A percentile compares a stretch with the other conserved stretches of the same genome.
Conservation (phyloP, 2,113 vertebrate genomes). For the Vicugna pacos region DNA sequence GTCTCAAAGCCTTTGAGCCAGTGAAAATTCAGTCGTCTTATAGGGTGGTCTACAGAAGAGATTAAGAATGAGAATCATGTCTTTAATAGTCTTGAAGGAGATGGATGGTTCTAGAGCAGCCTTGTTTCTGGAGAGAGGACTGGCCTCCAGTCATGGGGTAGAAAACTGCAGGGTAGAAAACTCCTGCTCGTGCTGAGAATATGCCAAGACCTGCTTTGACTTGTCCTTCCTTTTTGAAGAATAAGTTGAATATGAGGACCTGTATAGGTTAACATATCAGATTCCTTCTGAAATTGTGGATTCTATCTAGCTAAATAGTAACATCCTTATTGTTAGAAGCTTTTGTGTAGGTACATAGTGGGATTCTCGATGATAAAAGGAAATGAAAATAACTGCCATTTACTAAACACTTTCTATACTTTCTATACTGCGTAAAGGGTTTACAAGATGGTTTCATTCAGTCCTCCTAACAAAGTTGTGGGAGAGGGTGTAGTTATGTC, state of each 20-base stretch:
- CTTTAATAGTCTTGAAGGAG: neutral
- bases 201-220: neutral
- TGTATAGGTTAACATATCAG: neutral
- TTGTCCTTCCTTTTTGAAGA: neutral
- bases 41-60: neutral
- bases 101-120: neutral
- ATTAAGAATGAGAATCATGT: neutral
- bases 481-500: neutral
- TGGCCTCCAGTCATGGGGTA: neutral
- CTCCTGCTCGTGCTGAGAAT: neutral
- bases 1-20: neutral
- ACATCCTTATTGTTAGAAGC: neutral
- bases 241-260: neutral
- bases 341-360: neutral
- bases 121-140: neutral
- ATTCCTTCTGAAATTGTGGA: neutral
- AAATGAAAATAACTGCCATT: neutral
- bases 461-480: neutral
- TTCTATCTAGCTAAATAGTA: neutral
- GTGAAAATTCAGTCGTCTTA: neutral
- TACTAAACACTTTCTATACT: neutral
- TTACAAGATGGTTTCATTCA: neutral
- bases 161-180: neutral
- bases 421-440: neutral
- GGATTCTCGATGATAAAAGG: neutral